Base-by-base conservation (phyloP, 2,797 vertebrate species). In the Streptopelia turtur region DNA sequence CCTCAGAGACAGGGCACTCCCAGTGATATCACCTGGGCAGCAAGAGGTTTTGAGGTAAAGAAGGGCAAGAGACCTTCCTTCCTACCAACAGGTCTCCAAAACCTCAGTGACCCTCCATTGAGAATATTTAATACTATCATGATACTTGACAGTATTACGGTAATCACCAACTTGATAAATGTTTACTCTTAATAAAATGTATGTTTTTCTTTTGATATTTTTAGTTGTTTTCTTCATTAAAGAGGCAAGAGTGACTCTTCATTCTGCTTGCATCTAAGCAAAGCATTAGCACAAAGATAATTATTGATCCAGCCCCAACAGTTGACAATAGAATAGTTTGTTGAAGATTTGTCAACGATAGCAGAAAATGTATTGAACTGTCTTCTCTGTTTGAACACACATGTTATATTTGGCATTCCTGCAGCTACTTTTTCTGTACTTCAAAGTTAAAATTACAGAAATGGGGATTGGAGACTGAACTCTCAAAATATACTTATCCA, bases 261-360 rank as follows among this genome's bases (percentile, higher is more conserved):
- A 21, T 79, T 93, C 65, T 93, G 31, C 43, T 94, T 95, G 21
- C 28, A 69, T 79, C 56, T 70, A 76, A 79, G 49, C 35, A 76
- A 74, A 82, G 14, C 22, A 23, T 84, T 84, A 72, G 30, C 47
- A 55, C 35, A 83, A 88, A 86, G 16, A 35, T 53, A 94, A 84
- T 94, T 93, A 87, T 82, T 66, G 86, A 97, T 93, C 70, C 20
- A 47, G 3, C 3, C 17, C 21, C 88, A 70, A 43, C 6, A 49
- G 59, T 27, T 89, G 55, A 30, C 43, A 59, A 20, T 10, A 55
- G 27, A 90, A 66, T 55, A 39, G 16, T 37, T 94, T 59, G 23
- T 78, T 88, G 27, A 18, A 24, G 47, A 89, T 9, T 20, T 94
- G 74, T 70, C 43, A 93, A 88, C 45, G 55, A 63, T 27, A 88